Conservation (phyloP, 2,113 vertebrate species). For the Struthio camelus region DNA sequence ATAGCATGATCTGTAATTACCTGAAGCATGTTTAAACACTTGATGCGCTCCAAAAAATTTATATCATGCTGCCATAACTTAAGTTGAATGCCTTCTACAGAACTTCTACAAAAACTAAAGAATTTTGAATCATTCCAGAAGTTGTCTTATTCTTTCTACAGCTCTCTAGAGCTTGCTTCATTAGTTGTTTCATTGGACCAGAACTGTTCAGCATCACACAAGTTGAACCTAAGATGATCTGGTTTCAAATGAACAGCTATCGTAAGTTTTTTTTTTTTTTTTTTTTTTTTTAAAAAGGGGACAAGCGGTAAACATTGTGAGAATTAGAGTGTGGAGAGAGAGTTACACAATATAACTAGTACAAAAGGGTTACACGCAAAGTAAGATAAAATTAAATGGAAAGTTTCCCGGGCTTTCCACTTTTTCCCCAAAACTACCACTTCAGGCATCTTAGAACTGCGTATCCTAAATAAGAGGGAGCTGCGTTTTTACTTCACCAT, state of each 20-base stretch:
- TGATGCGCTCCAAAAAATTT: slow-evolving; percentile 22
- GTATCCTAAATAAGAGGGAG: background rate
- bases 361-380: background rate
- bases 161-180: background rate
- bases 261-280: too few relatives aligned
- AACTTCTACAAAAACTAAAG: slow-evolving; percentile 52
- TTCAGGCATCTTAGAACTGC: background rate
- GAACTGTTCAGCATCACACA: background rate
- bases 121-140: slow-evolving; percentile 49
- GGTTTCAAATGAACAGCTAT: background rate
- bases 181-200: background rate
- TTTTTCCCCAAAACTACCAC: background rate
- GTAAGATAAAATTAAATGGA: background rate
- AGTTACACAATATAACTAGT: background rate
- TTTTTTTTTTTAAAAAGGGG: too few relatives aligned
- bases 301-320: background rate
- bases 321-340: background rate
- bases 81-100: slow-evolving; percentile 50
- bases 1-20: slow-evolving; percentile 57
- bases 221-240: background rate
- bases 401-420: background rate
- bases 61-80: slow-evolving; percentile 33
- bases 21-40: slow-evolving; percentile 44
- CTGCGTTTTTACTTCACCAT: background rate
- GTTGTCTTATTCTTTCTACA: background rate